These are phyloP conservation scores for Phrynocephalus guinanensis DNA, from an alignment of 2,797 vertebrate genomes.

Conservation along the genomic window DNA sequence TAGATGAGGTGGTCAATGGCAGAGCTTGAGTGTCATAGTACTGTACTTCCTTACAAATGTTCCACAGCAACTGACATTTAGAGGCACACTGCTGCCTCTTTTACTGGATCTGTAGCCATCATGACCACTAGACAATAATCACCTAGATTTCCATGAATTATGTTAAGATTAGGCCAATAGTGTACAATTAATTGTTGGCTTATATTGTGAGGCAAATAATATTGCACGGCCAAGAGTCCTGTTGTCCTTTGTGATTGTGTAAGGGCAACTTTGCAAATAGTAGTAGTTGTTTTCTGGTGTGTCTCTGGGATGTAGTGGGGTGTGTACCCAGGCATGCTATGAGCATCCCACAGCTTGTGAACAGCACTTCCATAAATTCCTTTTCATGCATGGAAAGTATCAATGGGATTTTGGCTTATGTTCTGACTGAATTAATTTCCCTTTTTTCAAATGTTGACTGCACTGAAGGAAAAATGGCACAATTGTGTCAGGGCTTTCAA, in stretches of 20 bases:
- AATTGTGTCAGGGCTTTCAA: neutral
- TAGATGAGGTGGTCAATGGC: neutral
- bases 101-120: neutral
- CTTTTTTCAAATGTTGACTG: neutral
- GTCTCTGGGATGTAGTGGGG: too few relatives aligned
- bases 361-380: too few relatives aligned
- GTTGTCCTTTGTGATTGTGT: too few relatives aligned
- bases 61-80: neutral
- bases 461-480: neutral
- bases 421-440: neutral
- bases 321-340: too few relatives aligned
- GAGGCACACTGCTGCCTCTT: neutral
- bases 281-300: too few relatives aligned
- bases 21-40: neutral
- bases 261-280: too few relatives aligned
- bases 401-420: neutral
- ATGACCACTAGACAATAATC: neutral
- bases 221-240: too few relatives aligned
- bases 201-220: neutral
- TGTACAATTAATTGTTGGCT: neutral
- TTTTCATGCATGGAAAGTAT: too few relatives aligned
- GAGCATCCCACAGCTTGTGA: too few relatives aligned
- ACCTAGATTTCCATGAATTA: neutral
- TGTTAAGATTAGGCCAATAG: neutral
- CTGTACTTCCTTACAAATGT: neutral